These are phyloP conservation scores for Furcula furcula DNA, from an alignment of 2,888 invertebrate genomes.

Conservation along the genomic window DNA sequence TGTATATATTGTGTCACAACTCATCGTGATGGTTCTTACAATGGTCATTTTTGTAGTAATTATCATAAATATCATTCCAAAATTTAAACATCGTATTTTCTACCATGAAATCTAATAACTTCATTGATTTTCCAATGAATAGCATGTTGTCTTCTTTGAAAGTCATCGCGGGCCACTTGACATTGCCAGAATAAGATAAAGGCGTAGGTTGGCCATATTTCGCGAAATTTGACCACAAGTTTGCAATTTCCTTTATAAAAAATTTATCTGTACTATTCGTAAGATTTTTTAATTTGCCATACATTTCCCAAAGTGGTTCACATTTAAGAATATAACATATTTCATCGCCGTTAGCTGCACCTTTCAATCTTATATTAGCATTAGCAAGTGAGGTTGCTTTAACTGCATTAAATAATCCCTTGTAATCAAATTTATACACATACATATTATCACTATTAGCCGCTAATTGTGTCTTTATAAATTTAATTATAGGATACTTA, in stretches of 20 bases:
- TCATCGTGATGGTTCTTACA: conserved; percentile 54
- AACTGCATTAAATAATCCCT: conserved; percentile 60
- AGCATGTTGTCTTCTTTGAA: conserved; percentile 43
- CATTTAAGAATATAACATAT: conserved; percentile 73
- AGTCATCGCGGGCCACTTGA: conserved; percentile 56
- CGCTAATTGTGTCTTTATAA: conserved; percentile 48
- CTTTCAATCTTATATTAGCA: conserved; percentile 46
- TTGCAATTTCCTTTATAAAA: conserved; percentile 59
- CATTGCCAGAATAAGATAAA: conserved; percentile 26
- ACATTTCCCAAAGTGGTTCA: conserved; percentile 61
- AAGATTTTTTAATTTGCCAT: conserved; percentile 39
- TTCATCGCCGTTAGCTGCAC: conserved; percentile 75
- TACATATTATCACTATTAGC: conserved; percentile 40
- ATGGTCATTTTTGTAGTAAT: conserved; percentile 44
- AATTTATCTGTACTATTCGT: conserved; percentile 45
- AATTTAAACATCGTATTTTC: conserved; percentile 55
- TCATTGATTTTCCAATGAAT: conserved; percentile 44
- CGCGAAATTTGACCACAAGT: conserved; percentile 76
- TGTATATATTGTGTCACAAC: conserved; percentile 31
- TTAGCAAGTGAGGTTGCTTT: conserved; percentile 53
- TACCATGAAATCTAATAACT: conserved; percentile 34
- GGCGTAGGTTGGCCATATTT: conserved; percentile 65
- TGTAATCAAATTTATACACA: conserved; percentile 73
- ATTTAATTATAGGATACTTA: conserved; percentile 68
- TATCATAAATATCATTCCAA: conserved; percentile 59